These are phyloP conservation scores for Coluber constrictor DNA, from an alignment of 2,797 vertebrate species.

Conservation along the genomic window DNA sequence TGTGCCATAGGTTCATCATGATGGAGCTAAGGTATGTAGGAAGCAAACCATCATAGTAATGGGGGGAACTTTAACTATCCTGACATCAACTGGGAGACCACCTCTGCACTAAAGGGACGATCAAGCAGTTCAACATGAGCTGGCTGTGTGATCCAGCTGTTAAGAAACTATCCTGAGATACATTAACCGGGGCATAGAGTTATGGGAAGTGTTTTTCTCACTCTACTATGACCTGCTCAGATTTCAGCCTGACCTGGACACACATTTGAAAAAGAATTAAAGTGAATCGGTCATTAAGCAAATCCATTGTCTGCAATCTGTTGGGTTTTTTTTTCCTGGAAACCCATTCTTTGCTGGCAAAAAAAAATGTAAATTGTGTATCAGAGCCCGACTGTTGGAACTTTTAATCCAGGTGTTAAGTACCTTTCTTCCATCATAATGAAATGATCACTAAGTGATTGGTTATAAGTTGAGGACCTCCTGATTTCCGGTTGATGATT, in stretches of 20 bases:
- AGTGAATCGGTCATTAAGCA: not conserved
- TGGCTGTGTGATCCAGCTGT: not conserved
- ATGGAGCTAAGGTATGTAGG: too few relatives aligned
- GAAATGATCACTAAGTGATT: not conserved
- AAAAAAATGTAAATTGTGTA: not conserved
- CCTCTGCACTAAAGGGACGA: too few relatives aligned
- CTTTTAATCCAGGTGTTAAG: not conserved
- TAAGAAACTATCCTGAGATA: not conserved
- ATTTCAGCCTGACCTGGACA: not conserved
- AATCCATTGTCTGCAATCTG: not conserved
- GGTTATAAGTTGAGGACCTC: too few relatives aligned
- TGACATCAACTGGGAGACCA: too few relatives aligned
- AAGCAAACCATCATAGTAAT: too few relatives aligned
- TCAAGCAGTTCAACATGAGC: not conserved
- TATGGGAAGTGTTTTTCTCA: not conserved
- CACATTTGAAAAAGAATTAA: not conserved
- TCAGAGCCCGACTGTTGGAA: not conserved
- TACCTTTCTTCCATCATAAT: not conserved
- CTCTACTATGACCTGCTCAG: not conserved
- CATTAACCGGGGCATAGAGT: not conserved
- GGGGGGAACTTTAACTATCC: too few relatives aligned
- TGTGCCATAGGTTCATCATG: too few relatives aligned
- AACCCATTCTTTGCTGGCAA: not conserved
- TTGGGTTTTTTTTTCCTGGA: too few relatives aligned
- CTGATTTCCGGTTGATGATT: too few relatives aligned